Evolutionary conservation across 2,888 invertebrate species (phyloP).

Genomic region (Calephelis perditalis): DNA sequence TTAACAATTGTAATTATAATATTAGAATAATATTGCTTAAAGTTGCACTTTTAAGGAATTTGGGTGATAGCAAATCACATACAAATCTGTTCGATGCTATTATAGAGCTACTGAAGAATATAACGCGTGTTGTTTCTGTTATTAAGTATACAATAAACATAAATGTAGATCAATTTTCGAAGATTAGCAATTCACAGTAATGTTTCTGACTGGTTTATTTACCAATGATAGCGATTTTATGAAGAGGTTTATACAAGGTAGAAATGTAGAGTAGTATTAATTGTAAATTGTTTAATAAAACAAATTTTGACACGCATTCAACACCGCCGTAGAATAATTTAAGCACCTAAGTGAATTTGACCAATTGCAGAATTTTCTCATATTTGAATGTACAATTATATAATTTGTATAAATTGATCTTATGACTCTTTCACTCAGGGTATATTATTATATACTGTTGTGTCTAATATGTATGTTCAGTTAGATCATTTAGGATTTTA

Average conservation of each 20-base stretch:
- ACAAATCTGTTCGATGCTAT: constrained; percentile 33
- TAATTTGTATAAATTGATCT: constrained; percentile 56
- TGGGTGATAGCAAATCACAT: constrained; percentile 71
- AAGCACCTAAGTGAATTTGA: constrained; percentile 54
- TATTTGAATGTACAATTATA: constrained; percentile 36
- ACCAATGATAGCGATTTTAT: constrained; percentile 61
- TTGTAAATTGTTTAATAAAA: constrained; percentile 56
- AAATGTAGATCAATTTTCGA: constrained; percentile 6
- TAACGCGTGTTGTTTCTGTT: constrained; percentile 8
- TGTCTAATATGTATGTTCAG: constrained; percentile 42
- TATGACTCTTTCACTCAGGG: constrained; percentile 74
- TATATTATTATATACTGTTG: constrained; percentile 50
- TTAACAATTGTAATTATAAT: constrained; percentile 33
- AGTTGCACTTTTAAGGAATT: constrained; percentile 64
- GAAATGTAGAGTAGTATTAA: constrained; percentile 69
- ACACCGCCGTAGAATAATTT: constrained; percentile 56
- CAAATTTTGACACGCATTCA: constrained; percentile 44
- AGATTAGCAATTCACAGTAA: constrained; percentile 1
- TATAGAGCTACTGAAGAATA: constrained; percentile 9
- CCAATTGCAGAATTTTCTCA: constrained; percentile 65
- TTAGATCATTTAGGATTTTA: constrained; percentile 51
- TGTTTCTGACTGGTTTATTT: constrained; percentile 21
- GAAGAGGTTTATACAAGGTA: constrained; percentile 79
- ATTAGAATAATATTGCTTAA: constrained; percentile 51
- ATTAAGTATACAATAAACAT: neutral